These are phyloP conservation scores for Setophaga petechia DNA, from an alignment of 2,113 vertebrate genomes.

Conservation along the genomic window DNA sequence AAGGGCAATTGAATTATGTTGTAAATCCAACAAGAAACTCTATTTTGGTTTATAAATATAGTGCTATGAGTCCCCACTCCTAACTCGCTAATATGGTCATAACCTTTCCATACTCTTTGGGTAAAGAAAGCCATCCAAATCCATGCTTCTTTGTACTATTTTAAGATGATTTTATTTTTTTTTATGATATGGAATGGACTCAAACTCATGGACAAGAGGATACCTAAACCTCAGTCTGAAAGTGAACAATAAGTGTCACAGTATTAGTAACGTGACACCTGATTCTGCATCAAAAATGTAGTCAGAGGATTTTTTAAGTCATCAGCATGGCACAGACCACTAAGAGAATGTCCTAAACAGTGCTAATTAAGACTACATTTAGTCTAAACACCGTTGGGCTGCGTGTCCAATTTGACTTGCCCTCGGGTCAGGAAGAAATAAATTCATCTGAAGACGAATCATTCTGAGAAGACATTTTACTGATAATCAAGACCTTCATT, in stretches of 20 bases:
- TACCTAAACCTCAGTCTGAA: background rate
- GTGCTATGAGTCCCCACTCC: too few relatives aligned
- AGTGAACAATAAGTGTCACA: background rate
- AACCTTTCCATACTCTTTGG: background rate
- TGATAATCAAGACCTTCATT: background rate
- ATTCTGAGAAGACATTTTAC: background rate
- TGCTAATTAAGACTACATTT: background rate
- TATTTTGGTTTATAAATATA: background rate
- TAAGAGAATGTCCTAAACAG: background rate
- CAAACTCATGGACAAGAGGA: background rate
- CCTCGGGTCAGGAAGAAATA: background rate
- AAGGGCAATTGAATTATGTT: background rate
- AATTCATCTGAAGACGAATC: background rate
- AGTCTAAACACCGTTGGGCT: background rate
- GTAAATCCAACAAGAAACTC: background rate
- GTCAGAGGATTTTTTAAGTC: background rate
- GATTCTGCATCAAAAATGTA: background rate
- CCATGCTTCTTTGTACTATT: background rate
- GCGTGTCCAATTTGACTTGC: background rate
- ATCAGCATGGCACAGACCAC: background rate
- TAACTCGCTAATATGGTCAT: background rate
- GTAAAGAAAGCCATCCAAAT: background rate
- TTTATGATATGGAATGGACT: background rate
- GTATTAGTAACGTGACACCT: background rate
- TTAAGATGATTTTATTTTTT: background rate